Evolutionary conservation across 2,888 invertebrate genomes (phyloP).

Genomic region (Piscicola geometra): DNA sequence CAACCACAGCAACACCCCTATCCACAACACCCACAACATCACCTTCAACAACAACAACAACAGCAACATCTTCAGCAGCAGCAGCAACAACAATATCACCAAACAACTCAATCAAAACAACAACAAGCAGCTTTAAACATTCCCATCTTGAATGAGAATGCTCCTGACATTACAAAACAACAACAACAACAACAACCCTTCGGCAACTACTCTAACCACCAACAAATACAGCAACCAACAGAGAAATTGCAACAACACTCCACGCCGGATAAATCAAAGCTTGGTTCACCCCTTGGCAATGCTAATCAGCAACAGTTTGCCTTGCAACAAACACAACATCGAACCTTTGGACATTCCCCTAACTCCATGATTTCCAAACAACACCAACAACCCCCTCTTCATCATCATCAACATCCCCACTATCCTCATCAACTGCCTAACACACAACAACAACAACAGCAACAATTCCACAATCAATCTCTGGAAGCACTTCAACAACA

Average conservation of each 20-base stretch:
- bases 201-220: background rate
- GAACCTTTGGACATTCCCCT: background rate
- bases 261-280: background rate
- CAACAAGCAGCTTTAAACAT: background rate
- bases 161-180: no score
- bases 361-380: background rate
- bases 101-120: background rate
- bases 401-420: background rate
- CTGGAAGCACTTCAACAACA: background rate
- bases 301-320: slow-evolving; percentile 12
- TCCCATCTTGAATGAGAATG: background rate
- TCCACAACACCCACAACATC: background rate
- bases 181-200: no score
- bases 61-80: background rate
- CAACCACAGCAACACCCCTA: slow-evolving; percentile 8
- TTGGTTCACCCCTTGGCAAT: background rate
- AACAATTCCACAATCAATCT: no score
- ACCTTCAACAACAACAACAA: background rate
- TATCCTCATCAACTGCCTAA: background rate
- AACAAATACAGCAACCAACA: background rate
- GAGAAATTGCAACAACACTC: background rate
- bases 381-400: background rate
- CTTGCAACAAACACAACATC: slow-evolving; percentile 7
- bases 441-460: slow-evolving; percentile 1
- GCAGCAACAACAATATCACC: background rate